Evolutionary conservation across 1,140 invertebrate genomes (phyloP).

Genomic region (Adoxophyes honmai): DNA sequence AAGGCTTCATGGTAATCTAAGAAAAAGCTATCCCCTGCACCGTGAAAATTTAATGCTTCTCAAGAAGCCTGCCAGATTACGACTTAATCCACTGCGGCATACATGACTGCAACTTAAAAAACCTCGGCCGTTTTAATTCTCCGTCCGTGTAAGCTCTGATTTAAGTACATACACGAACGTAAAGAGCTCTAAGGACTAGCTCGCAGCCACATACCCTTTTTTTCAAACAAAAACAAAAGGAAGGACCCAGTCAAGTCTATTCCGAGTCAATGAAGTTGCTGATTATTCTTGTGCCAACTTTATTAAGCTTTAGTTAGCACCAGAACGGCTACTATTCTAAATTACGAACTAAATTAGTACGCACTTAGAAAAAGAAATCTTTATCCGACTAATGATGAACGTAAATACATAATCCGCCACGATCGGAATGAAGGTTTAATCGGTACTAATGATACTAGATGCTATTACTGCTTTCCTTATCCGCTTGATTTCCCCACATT

Average conservation of each 20-base stretch:
- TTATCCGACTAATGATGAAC: constrained; percentile 15
- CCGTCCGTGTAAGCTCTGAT: too few relatives aligned
- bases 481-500: background rate
- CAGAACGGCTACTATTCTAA: too few relatives aligned
- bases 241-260: too few relatives aligned
- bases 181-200: too few relatives aligned
- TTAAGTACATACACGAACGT: too few relatives aligned
- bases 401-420: constrained; percentile 2
- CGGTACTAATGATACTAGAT: constrained; percentile 2
- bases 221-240: too few relatives aligned
- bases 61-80: constrained; percentile 49
- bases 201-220: too few relatives aligned
- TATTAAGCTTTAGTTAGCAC: too few relatives aligned
- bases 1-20: constrained; percentile 40
- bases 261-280: too few relatives aligned
- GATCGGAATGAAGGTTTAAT: constrained; percentile 8
- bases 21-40: constrained; percentile 28
- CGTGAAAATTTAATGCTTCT: constrained; percentile 42
- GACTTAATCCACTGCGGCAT: constrained; percentile 34
- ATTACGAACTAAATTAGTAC: too few relatives aligned
- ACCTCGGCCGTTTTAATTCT: background rate
- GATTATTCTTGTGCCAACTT: too few relatives aligned
- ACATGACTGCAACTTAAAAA: constrained; percentile 27
- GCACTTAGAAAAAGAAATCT: too few relatives aligned
- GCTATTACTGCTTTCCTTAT: constrained; percentile 7